A percentile compares a stretch with the other conserved stretches of the same genome.
Evolutionary conservation across 2,888 invertebrate genomes (phyloP).

Genomic region (Drosophila trichaetosa): DNA sequence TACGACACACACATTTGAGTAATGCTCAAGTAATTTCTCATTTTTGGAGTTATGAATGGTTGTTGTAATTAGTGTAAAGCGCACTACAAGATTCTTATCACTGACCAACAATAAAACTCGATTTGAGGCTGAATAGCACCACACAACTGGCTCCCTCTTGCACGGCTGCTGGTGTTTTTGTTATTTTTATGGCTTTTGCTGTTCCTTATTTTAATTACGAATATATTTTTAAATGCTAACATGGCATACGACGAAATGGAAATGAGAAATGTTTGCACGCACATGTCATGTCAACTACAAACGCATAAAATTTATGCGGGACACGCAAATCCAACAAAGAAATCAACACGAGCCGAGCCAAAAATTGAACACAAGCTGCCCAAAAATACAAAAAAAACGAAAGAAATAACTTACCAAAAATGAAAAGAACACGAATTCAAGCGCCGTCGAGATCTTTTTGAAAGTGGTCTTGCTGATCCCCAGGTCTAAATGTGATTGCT

Average conservation of each 20-base stretch:
- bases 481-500: conserved; percentile 42
- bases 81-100: conserved; percentile 68
- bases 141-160: conserved; percentile 17
- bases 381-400: conserved; percentile 32
- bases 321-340: conserved; percentile 75
- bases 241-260: conserved; percentile 77
- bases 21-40: conserved; percentile 46
- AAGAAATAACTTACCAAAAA: conserved; percentile 1
- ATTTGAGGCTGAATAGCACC: conserved; percentile 62
- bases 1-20: conserved; percentile 30
- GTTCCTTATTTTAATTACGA: conserved; percentile 75
- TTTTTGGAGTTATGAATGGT: conserved; percentile 62
- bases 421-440: conserved; percentile 35
- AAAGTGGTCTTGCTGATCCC: conserved; percentile 27
- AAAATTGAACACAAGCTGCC: conserved; percentile 56
- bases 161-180: conserved; percentile 9
- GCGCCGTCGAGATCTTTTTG: conserved; percentile 42
- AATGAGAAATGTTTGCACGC: conserved; percentile 81
- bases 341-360: conserved; percentile 59
- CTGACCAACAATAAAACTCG: conserved; percentile 68
- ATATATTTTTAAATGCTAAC: conserved; percentile 79
- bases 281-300: conserved; percentile 81
- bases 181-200: conserved; percentile 11
- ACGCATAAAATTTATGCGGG: conserved; percentile 80
- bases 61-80: conserved; percentile 72